Base-by-base conservation (phyloP, 64 coral and sea anemone species). In the Montipora efflorescens region DNA sequence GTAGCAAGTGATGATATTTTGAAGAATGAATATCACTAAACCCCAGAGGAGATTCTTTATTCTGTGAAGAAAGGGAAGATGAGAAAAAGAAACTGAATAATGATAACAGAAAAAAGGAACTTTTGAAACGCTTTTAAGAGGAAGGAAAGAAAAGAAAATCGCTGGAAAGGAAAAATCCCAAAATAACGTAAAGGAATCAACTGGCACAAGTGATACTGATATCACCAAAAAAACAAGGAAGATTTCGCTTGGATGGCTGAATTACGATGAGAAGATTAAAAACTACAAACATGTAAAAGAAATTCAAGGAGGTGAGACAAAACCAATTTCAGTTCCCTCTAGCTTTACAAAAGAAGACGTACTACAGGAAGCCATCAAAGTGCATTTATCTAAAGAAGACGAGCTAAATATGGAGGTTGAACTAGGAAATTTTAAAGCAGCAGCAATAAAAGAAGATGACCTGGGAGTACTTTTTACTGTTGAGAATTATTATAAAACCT, bases 401-500 rank as follows among this genome's bases (percentile, higher is more conserved):
- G 47, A 90, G 47, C 46, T 57, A 77, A 59, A 90, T 79, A 59
- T 77, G 72, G 88, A 79, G 16, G 75, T 79, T 59, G 72, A 90
- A 53, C 74, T 90, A 36, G 88, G 88, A 90, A 90, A 61, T 90
- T 90, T 89, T 62, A 79, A 90, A 67, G 75, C 20, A 59, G 75
- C 77, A 79, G 49, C 88, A 48, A 51, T 90, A 77, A 44, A 28
- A 73, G 71, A 57, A 50, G 87, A 90, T 48, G 88, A 90, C 20
- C 75, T 90, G 21, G n/a, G 12, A 46, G 51, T 36, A 74, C 10
- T n/a, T 64, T 90, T 90, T 78, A 78, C 88, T 59, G 88, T 90
- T 48, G 88, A 79, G 78, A 90, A 90, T n/a, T 90, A 90, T 76
- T 90, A 90, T 90, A 76, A n/a, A 77, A 76, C 20, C 16, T 76